A percentile compares a stretch with the other conserved stretches of the same genome.
Evolutionary conservation across 2,113 vertebrate species (phyloP).

Genomic region (Antechinus flavipes): DNA sequence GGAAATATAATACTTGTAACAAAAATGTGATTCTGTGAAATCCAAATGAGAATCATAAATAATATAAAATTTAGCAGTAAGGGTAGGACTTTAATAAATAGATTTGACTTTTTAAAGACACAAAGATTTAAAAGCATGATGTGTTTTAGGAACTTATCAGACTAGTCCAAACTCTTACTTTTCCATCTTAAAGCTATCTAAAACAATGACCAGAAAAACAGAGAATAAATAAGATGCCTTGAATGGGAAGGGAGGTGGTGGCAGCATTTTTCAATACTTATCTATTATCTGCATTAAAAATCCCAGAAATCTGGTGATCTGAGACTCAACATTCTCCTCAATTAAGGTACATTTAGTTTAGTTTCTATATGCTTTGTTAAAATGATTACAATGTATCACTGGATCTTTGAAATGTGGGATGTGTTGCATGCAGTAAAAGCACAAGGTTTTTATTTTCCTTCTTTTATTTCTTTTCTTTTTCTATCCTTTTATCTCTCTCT

Average conservation of each 20-base stretch:
- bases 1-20: conserved; percentile 73
- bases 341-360: conserved; percentile 80
- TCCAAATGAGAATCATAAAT: conserved; percentile 75
- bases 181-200: conserved; percentile 79
- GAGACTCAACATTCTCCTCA: conserved; percentile 79
- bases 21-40: conserved; percentile 82
- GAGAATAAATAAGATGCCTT: conserved; percentile 72
- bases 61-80: conserved; percentile 70
- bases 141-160: conserved; percentile 66
- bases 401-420: conserved; percentile 81
- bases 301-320: conserved; percentile 82
- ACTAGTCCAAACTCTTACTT: conserved; percentile 65
- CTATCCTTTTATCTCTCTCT: not conserved
- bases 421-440: conserved; percentile 75
- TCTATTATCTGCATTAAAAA: conserved; percentile 83
- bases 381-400: conserved; percentile 83
- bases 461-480: not conserved
- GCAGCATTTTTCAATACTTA: conserved; percentile 76
- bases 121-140: conserved; percentile 67
- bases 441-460: not conserved
- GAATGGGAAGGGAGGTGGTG: conserved; percentile 68
- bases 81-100: conserved; percentile 73
- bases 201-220: conserved; percentile 78
- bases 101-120: conserved; percentile 67
- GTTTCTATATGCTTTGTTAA: conserved; percentile 83